Conservation (phyloP, 2,888 invertebrate genomes). For the Daptonema setosum region DNA sequence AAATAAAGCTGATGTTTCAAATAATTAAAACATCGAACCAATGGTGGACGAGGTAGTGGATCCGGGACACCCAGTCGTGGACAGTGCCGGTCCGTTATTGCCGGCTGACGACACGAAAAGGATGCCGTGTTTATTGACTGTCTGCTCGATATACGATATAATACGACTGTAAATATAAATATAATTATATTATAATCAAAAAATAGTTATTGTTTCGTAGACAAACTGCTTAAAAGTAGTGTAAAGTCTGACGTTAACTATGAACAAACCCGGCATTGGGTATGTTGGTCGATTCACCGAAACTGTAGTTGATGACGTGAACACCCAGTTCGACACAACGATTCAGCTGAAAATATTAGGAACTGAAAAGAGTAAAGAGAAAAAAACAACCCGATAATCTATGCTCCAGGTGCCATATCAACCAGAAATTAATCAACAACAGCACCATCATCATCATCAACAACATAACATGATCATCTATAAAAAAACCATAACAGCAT, state of each 20-base stretch:
- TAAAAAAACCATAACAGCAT: neutral
- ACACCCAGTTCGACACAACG: constrained; percentile 33
- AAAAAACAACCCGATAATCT: neutral
- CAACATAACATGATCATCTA: neutral
- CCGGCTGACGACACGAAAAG: constrained; percentile 83
- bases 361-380: neutral
- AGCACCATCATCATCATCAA: neutral
- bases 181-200: neutral
- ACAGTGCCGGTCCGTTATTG: constrained; percentile 76
- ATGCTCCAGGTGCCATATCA: neutral
- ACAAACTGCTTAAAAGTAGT: neutral
- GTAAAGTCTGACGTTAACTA: neutral
- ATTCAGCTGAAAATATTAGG: constrained; percentile 28
- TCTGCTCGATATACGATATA: constrained; percentile 39
- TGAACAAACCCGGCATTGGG: constrained; percentile 55
- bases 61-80: constrained; percentile 55
- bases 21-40: neutral
- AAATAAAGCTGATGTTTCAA: no score
- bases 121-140: constrained; percentile 66
- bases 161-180: constrained; percentile 43
- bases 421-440: neutral
- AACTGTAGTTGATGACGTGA: constrained; percentile 91
- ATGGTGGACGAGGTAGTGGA: constrained; percentile 17
- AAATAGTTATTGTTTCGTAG: neutral
- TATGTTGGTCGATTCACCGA: constrained; percentile 84